Evolutionary conservation across 2,113 vertebrate species (phyloP), one percentile per base, ranked within the genome.

Genomic region (Chamaea fasciata): DNA sequence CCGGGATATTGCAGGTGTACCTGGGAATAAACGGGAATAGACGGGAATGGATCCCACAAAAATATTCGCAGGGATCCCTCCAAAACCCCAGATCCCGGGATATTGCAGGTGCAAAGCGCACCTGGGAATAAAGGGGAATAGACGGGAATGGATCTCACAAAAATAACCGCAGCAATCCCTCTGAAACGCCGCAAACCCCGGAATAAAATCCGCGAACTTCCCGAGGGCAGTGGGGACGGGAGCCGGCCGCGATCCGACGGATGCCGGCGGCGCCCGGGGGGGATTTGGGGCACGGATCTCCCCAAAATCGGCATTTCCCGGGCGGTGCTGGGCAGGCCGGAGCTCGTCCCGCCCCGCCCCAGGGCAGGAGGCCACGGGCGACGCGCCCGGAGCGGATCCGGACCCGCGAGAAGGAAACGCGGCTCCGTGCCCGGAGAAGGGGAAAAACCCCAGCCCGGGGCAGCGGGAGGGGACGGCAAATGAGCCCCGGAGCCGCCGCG

Each of bases 261-360:
- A 1, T 17, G 0, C 1, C 5, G 7, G 31, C 17, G 39, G 8
- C 15, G 31, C 13, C 42, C 11, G 22, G 30, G 24, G 31, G 1
- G 11, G 20, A 2, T 6, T 33, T 35, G 20, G 55, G 33, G 28
- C 11, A 1, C 1, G 9, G 14, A 11, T 18, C 9, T 17, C 55
- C 44, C 78, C 37, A 19, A 19, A 35, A 21, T 15, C 59, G 1
- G 2, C 9, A 0, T 31, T 59, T 57, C 44, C 50, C 53, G 63
- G 15, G 78, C 53, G 41, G 42, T 0, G 17, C 64, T 1, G 42
- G n/a, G n/a, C 91, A 59, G 26, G 89, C 26, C 59, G 44, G 15
- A 3, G 80, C 89, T 12, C 10, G 46, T 8, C 9, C 5, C 4
- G 26, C 18, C 55, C 64, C 7, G 2, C 44, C 41, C 35, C 3